Base-by-base conservation (phyloP, 2,113 vertebrate species). In the Sebastes fasciatus region DNA sequence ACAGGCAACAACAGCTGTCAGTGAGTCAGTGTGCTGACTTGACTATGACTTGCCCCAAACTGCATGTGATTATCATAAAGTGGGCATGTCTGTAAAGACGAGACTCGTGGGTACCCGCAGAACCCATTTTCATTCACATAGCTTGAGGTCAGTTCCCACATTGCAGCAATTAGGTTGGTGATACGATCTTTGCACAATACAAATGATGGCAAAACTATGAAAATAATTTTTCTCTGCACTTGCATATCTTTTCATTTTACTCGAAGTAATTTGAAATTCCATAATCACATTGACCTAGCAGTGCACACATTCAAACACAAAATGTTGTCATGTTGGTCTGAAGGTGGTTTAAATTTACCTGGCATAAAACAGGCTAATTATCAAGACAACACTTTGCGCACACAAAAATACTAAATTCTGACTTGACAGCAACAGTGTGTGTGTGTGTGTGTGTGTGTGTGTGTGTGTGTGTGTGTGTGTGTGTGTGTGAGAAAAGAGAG, bases 311-410 rank as follows among this genome's bases (percentile, higher is more conserved):
- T 74, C 8, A 68, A 51, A 61, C 58, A 46, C 12, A 74, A 71
- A n/a, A n/a, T n/a, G n/a, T n/a, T n/a, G 14, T 79, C n/a, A 62
- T 23, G 61, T 61, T 74, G n/a, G 5, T 34, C 14, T 19, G 10
- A 21, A 55, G 2, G 42, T 48, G 9, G 43, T 79, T 48, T 55
- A 11, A 79, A 70, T 65, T 61, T 6, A 82, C 34, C 34, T 34
- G 19, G 19, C 43, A 51, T 64, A 51, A 86, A 62, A 57, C 26
- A 34, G 26, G 34, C 34, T 79, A 65, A 84, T 67, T 65, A 63
- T 49, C 10, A 43, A 62, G 76, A 72, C 60, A 77, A 58, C 17
- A 70, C 34, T 77, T 85, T 72, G 34, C 2, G 13, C 40, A 67
- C 6, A 40, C n/a, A 70, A 43, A 79, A 77, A 21, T 2, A 54